A percentile compares a stretch with the other conserved stretches of the same genome.
These are phyloP conservation scores for Sciaenops ocellatus DNA, from an alignment of 2,797 vertebrate species.

Conservation along the genomic window DNA sequence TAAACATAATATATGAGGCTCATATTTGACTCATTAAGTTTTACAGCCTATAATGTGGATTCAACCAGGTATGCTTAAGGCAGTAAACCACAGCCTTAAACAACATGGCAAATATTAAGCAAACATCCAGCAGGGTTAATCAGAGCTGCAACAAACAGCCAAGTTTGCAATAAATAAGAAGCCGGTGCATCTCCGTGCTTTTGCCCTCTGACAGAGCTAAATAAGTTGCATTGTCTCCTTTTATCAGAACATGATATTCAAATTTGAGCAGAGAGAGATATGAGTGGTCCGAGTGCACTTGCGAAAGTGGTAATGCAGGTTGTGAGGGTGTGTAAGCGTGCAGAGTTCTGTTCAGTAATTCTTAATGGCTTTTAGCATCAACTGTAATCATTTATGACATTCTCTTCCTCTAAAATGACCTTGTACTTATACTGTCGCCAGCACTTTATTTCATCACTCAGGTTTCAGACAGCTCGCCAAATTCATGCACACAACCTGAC, in stretches of 20 bases:
- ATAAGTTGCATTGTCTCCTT: slow-evolving; percentile 29
- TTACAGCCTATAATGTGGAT: slow-evolving; percentile 29
- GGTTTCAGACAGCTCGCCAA: slow-evolving; percentile 41
- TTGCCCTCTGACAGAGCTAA: background rate
- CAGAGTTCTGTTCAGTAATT: slow-evolving; percentile 74
- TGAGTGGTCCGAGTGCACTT: slow-evolving; percentile 35
- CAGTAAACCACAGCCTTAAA: slow-evolving; percentile 26
- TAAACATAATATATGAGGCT: slow-evolving; percentile 17
- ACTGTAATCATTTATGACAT: slow-evolving; percentile 75
- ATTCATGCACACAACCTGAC: slow-evolving; percentile 14
- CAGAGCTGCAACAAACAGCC: slow-evolving; percentile 1
- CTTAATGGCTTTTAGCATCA: slow-evolving; percentile 82
- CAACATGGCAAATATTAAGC: slow-evolving; percentile 12
- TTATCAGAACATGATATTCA: slow-evolving; percentile 26
- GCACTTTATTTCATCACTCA: slow-evolving; percentile 57
- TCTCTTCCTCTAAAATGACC: slow-evolving; percentile 68
- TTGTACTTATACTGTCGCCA: slow-evolving; percentile 55
- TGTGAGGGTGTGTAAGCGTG: slow-evolving; percentile 41
- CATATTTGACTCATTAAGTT: slow-evolving; percentile 34
- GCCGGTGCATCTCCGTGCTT: background rate
- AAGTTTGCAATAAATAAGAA: slow-evolving; percentile 12
- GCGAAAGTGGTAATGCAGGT: slow-evolving; percentile 56
- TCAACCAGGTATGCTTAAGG: slow-evolving; percentile 14
- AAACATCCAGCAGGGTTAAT: slow-evolving; percentile 20
- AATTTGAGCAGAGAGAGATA: slow-evolving; percentile 42